These are phyloP conservation scores for Plecotus auritus DNA, from an alignment of 2,113 vertebrate species.

Conservation along the genomic window DNA sequence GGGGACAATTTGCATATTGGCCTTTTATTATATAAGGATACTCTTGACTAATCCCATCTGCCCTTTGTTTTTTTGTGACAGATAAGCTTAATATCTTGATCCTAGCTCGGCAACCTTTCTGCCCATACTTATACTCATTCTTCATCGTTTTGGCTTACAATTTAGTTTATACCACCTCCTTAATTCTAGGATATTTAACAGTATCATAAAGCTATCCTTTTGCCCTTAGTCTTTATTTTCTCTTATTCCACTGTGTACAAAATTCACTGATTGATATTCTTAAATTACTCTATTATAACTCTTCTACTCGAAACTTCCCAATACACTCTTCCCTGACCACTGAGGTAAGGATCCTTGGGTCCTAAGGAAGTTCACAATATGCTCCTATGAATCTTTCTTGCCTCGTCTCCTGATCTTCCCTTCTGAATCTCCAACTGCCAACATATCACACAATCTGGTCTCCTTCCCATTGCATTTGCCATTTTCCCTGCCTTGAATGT, in stretches of 20 bases:
- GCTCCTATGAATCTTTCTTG: not conserved
- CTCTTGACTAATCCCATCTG: not conserved
- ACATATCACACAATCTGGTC: not conserved
- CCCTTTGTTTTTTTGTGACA: slow-evolving; percentile 6
- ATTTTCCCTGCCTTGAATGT: not conserved
- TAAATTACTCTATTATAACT: not conserved
- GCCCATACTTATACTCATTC: not conserved
- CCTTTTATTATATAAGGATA: not conserved
- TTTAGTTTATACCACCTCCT: not conserved
- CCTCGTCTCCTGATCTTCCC: not conserved
- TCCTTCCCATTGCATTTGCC: not conserved
- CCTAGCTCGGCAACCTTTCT: slow-evolving; percentile 8
- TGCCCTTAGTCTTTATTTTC: not conserved
- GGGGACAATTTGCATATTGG: too few species aligned
- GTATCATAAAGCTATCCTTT: not conserved
- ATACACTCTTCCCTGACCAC: not conserved
- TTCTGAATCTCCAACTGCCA: slow-evolving; percentile 5
- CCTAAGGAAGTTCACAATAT: not conserved
- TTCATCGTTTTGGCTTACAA: not conserved
- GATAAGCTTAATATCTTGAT: slow-evolving; percentile 9
- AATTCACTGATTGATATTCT: not conserved
- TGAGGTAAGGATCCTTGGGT: not conserved
- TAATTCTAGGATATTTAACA: not conserved
- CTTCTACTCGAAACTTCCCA: not conserved
- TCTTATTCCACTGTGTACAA: not conserved